A percentile compares a stretch with the other conserved stretches of the same genome.
Evolutionary conservation across 2,888 invertebrate species (phyloP).

Genomic region (Thera obeliscata): DNA sequence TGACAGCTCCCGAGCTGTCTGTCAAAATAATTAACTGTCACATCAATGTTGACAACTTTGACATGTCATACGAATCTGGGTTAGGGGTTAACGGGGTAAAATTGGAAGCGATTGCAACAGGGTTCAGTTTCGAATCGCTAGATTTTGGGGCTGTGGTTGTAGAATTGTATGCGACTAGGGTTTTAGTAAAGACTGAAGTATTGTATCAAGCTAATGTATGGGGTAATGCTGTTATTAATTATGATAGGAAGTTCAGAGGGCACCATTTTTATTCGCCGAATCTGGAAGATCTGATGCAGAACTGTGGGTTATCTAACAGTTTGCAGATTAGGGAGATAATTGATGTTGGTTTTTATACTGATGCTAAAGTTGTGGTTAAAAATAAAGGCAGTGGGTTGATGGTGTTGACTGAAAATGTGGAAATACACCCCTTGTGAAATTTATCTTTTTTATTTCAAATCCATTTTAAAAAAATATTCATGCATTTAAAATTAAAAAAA

Average conservation of each 20-base stretch:
- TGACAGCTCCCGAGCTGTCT: conserved; percentile 7
- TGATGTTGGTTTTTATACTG: conserved; percentile 29
- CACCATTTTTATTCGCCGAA: conserved; percentile 48
- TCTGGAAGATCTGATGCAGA: conserved; percentile 39
- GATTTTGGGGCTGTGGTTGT: conserved; percentile 16
- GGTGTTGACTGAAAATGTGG: conserved; percentile 22
- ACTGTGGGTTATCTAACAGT: conserved; percentile 28
- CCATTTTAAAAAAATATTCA: too few relatives aligned
- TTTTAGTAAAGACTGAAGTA: conserved; percentile 30
- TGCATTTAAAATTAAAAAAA: too few relatives aligned
- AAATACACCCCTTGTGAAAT: conserved; percentile 17
- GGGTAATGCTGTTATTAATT: conserved; percentile 45
- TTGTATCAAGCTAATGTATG: conserved; percentile 42
- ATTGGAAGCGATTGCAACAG: conserved; percentile 10
- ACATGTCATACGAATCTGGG: conserved; percentile 10
- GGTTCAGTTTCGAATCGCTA: conserved; percentile 4
- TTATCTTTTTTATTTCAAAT: too few relatives aligned
- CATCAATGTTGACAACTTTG: conserved; percentile 20
- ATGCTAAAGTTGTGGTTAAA: conserved; percentile 29
- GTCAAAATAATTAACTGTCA: conserved; percentile 8
- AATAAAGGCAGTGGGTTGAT: conserved; percentile 26
- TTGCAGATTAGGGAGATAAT: conserved; percentile 18
- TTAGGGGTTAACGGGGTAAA: conserved; percentile 18
- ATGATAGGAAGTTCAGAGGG: conserved; percentile 34
- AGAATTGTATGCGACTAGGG: conserved; percentile 28